Evolutionary conservation across 2,113 vertebrate genomes (phyloP).

Genomic region (Epinephelus moara): DNA sequence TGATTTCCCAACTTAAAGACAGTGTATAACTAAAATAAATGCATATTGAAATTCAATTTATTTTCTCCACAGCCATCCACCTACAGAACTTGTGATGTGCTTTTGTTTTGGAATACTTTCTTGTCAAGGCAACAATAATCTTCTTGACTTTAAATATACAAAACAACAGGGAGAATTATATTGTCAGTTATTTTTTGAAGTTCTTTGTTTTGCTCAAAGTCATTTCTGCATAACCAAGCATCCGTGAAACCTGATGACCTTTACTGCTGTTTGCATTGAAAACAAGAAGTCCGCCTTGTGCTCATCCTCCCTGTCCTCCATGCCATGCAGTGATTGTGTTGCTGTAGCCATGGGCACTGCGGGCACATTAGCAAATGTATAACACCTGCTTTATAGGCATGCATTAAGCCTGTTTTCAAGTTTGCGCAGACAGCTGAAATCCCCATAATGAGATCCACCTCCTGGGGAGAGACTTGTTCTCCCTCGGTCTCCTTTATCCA

Average conservation of each 20-base stretch:
- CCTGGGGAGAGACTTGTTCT: conserved; percentile 77
- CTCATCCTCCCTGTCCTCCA: conserved; percentile 56
- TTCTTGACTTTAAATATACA: conserved; percentile 49
- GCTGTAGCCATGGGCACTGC: conserved; percentile 66
- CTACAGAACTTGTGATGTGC: conserved; percentile 40
- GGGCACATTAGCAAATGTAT: conserved; percentile 80
- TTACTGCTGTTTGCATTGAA: conserved; percentile 53
- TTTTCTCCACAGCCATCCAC: conserved; percentile 49
- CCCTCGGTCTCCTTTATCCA: conserved; percentile 73
- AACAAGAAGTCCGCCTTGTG: conserved; percentile 65
- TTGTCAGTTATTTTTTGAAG: conserved; percentile 56
- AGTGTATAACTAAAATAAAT: conserved; percentile 62
- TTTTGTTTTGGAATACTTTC: conserved; percentile 36
- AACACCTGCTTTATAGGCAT: conserved; percentile 85
- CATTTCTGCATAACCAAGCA: conserved; percentile 66
- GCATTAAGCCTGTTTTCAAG: conserved; percentile 82
- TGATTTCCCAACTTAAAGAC: conserved; percentile 72
- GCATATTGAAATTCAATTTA: conserved; percentile 72
- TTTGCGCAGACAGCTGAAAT: conserved; percentile 79
- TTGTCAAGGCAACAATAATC: conserved; percentile 35
- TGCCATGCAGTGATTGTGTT: conserved; percentile 57
- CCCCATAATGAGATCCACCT: conserved; percentile 86
- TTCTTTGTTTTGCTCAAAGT: conserved; percentile 63
- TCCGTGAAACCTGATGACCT: conserved; percentile 66
- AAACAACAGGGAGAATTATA: conserved; percentile 45